Conservation (phyloP, 2,888 invertebrate genomes). For the Himalopsyche japonica region DNA sequence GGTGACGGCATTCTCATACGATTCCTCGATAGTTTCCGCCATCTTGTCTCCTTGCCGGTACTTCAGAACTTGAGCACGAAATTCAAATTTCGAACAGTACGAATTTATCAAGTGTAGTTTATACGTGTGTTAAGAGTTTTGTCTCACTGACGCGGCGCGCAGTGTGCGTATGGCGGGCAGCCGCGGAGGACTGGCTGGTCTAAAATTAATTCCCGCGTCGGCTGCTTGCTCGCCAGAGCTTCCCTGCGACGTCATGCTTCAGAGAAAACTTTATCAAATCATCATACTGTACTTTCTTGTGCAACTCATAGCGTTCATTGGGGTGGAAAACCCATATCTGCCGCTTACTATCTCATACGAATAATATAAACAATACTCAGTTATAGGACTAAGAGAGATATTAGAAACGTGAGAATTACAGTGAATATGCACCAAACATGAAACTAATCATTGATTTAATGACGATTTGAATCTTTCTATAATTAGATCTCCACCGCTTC, state of each 20-base stretch:
- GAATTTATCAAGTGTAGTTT: conserved; percentile 4
- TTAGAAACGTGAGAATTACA: too few species aligned
- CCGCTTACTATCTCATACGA: not conserved
- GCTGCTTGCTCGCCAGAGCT: conserved; percentile 14
- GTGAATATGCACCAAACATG: too few species aligned
- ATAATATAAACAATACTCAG: too few species aligned
- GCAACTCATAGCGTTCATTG: not conserved
- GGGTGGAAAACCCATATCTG: not conserved
- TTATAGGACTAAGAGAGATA: too few species aligned
- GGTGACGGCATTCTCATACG: conserved; percentile 70
- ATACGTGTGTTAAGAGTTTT: conserved; percentile 3
- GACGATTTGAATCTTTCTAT: too few species aligned
- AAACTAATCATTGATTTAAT: too few species aligned
- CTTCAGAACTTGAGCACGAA: conserved; percentile 13
- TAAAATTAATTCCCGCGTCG: conserved; percentile 36
- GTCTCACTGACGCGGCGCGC: conserved; percentile 46
- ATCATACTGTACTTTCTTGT: not conserved
- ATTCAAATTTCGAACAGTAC: conserved; percentile 15
- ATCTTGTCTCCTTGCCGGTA: conserved; percentile 45
- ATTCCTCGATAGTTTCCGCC: conserved; percentile 73
- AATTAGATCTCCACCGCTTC: too few species aligned
- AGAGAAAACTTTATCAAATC: not conserved
- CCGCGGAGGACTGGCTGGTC: conserved; percentile 49
- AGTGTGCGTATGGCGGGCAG: conserved; percentile 59
- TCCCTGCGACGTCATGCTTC: conserved; percentile 1